Percentiles rank a stretch among this genome's conserved stretches.
Conservation (phyloP, 2,113 vertebrate genomes). For the Cyanoramphus novaezelandiae region DNA sequence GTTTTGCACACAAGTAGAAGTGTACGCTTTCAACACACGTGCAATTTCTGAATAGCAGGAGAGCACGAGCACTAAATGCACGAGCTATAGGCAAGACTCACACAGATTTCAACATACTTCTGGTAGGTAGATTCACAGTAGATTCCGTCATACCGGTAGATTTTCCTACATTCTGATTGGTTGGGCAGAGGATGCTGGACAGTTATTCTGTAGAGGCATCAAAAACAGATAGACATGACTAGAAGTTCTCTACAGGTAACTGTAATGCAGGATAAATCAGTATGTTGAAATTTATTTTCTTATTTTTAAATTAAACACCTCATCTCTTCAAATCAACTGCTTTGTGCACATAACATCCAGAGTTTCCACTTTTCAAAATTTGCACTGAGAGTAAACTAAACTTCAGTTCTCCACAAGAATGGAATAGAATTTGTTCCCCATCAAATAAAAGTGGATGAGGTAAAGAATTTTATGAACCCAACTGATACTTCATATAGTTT, state of each 20-base stretch:
- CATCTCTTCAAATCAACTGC: conserved; percentile 62
- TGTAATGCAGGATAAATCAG: conserved; percentile 80
- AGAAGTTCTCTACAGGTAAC: conserved; percentile 82
- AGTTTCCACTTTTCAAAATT: conserved; percentile 65
- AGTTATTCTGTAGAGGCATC: conserved; percentile 87
- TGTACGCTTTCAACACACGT: conserved; percentile 70
- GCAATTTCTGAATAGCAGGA: conserved; percentile 75
- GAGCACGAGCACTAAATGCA: conserved; percentile 82
- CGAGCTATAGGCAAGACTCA: conserved; percentile 84
- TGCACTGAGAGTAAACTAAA: conserved; percentile 68
- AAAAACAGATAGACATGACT: conserved; percentile 87
- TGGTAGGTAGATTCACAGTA: conserved; percentile 88
- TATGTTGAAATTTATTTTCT: conserved; percentile 73
- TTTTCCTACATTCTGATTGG: conserved; percentile 87
- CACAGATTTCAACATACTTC: conserved; percentile 88
- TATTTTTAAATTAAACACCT: conserved; percentile 51
- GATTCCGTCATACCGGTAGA: conserved; percentile 87
- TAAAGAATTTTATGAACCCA: conserved; percentile 38
- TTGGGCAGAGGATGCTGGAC: conserved; percentile 86
- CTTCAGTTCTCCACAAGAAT: conserved; percentile 25
- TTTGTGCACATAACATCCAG: conserved; percentile 58
- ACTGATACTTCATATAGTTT: background rate
- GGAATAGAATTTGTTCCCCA: background rate
- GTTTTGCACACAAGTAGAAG: conserved; percentile 69
- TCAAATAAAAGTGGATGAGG: conserved; percentile 44